Evolutionary conservation across 2,888 invertebrate species (phyloP).

Genomic region (Stenichneumon culpator): DNA sequence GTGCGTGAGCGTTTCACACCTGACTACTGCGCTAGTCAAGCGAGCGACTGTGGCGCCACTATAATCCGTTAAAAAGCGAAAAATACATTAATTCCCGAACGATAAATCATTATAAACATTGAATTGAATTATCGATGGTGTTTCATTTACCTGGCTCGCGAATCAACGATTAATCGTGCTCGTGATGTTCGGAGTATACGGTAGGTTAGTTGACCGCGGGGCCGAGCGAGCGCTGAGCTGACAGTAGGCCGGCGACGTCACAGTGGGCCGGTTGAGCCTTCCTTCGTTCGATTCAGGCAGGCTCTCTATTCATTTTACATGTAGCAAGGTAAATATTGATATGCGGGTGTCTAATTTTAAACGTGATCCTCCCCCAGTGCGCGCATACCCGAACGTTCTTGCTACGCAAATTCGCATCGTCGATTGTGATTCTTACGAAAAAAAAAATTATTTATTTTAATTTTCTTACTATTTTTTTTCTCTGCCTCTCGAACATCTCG

Average conservation of each 20-base stretch:
- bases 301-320: conserved; percentile 85
- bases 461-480: not conserved
- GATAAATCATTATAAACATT: conserved; percentile 47
- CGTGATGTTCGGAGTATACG: conserved; percentile 72
- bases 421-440: conserved; percentile 35
- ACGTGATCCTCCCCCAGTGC: conserved; percentile 71
- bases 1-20: conserved; percentile 84
- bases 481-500: not conserved
- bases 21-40: conserved; percentile 82
- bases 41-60: conserved; percentile 71
- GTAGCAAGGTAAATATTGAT: conserved; percentile 85
- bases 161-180: conserved; percentile 42
- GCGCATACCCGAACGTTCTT: conserved; percentile 60
- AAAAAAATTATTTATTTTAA: not conserved
- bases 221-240: conserved; percentile 85
- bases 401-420: conserved; percentile 43
- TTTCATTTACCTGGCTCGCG: not conserved
- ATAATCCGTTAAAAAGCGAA: conserved; percentile 3
- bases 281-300: conserved; percentile 84
- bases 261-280: conserved; percentile 86
- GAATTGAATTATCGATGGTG: conserved; percentile 37
- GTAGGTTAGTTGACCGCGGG: conserved; percentile 85
- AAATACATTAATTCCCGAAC: not conserved
- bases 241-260: conserved; percentile 87
- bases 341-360: conserved; percentile 76